Conservation (phyloP, 30 jellyfish, hydroid and myxozoan species). For the Aurelia coerulea region DNA sequence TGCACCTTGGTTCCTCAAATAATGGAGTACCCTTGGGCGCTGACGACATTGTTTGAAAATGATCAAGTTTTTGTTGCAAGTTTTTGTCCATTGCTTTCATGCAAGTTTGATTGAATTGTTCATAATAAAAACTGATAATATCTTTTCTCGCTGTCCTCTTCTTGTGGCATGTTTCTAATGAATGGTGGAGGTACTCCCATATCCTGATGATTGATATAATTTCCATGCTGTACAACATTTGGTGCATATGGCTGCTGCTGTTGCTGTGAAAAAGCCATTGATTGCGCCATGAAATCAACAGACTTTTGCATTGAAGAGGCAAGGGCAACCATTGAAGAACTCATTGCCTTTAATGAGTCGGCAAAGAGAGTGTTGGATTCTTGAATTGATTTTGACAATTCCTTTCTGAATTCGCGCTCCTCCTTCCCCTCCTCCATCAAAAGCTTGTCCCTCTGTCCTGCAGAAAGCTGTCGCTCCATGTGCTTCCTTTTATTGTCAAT, state of each 20-base stretch:
- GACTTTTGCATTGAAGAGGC: conserved; percentile 20
- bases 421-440: conserved; percentile 49
- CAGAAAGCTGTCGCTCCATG: conserved; percentile 55
- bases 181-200: background rate
- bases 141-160: background rate
- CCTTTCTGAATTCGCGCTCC: conserved; percentile 15
- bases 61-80: too few species aligned
- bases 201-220: conserved; percentile 3
- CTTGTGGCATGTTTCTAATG: background rate
- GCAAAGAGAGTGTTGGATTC: conserved; percentile 30
- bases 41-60: too few species aligned
- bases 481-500: conserved; percentile 50
- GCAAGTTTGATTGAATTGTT: background rate
- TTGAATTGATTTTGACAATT: conserved; percentile 17
- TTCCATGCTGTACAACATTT: background rate
- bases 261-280: background rate
- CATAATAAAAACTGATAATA: background rate
- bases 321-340: conserved; percentile 37
- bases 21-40: too few species aligned
- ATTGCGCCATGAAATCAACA: conserved; percentile 13
- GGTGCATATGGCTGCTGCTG: background rate
- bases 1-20: too few species aligned
- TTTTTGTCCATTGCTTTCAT: too few species aligned
- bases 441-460: conserved; percentile 47
- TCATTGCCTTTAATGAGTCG: conserved; percentile 27